Conservation (phyloP, 2,888 invertebrate genomes). For the Torymus texanus region DNA sequence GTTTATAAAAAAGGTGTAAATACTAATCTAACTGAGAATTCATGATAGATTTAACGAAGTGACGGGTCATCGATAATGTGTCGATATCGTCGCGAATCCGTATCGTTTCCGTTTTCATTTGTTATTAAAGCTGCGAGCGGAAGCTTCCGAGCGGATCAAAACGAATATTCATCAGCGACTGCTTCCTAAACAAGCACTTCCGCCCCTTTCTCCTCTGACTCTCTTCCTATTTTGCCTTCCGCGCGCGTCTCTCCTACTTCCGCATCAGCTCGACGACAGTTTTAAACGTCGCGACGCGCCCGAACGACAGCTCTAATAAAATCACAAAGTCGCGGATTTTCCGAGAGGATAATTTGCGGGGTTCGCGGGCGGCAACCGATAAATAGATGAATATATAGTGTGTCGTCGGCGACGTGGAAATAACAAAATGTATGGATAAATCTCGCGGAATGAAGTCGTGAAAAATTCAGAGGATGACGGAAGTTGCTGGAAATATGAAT, state of each 20-base stretch:
- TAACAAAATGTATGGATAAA: slow-evolving; percentile 10
- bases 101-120: slow-evolving; percentile 24
- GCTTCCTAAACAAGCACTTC: slow-evolving; percentile 23
- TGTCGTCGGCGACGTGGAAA: neutral
- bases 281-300: neutral
- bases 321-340: slow-evolving; percentile 27
- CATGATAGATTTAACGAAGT: neutral
- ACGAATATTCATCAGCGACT: slow-evolving; percentile 15
- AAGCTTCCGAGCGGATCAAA: slow-evolving; percentile 3
- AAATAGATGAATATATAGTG: no score
- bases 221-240: neutral
- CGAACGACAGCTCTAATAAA: slow-evolving; percentile 26
- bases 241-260: slow-evolving; percentile 1
- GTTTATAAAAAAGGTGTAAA: no score
- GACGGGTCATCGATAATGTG: slow-evolving; percentile 14
- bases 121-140: slow-evolving; percentile 15
- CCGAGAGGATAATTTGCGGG: neutral
- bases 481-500: neutral
- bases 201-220: neutral
- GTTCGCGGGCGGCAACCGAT: no score
- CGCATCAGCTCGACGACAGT: neutral
- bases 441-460: slow-evolving; percentile 36
- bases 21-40: no score
- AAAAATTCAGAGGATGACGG: slow-evolving; percentile 14
- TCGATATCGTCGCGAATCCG: neutral